phyloP scores from a whole-genome alignment of 2,113 vertebrate species.

The Thinocorus orbignyianus region DNA sequence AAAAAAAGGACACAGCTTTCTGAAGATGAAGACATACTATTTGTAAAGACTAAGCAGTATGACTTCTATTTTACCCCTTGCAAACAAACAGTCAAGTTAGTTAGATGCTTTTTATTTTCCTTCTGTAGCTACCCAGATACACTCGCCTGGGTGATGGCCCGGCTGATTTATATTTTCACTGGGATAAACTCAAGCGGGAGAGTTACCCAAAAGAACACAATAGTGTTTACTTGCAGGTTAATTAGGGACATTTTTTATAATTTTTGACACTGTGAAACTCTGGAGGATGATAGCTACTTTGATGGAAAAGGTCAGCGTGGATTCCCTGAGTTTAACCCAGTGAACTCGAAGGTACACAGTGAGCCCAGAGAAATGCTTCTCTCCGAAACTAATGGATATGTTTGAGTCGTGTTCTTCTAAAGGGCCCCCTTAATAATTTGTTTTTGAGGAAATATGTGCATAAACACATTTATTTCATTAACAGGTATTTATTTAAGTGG shows the following conservation, averaged over 20 bases:
- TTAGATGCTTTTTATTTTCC: slow-evolving; percentile 23
- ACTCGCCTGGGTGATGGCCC: neutral
- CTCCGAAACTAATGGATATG: slow-evolving; percentile 32
- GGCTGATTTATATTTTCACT: neutral
- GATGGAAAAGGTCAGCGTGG: neutral
- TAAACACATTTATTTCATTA: slow-evolving; percentile 82
- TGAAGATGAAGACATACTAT: slow-evolving; percentile 1
- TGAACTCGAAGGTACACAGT: neutral
- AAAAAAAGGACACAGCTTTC: slow-evolving; percentile 32
- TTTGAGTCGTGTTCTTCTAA: slow-evolving; percentile 48
- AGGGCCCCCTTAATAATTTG: slow-evolving; percentile 65
- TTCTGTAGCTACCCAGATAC: neutral
- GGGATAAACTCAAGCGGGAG: neutral
- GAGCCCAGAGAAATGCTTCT: slow-evolving; percentile 8
- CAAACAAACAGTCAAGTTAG: neutral
- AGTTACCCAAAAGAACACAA: neutral
- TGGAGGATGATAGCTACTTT: neutral
- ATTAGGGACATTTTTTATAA: slow-evolving; percentile 22
- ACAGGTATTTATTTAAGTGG: slow-evolving; percentile 82
- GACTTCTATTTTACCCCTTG: neutral
- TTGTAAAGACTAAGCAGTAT: slow-evolving; percentile 7
- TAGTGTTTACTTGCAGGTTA: slow-evolving; percentile 24
- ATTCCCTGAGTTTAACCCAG: slow-evolving; percentile 33
- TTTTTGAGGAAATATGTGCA: slow-evolving; percentile 72
- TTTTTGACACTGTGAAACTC: neutral